A percentile compares a stretch with the other conserved stretches of the same genome.
Evolutionary conservation across 2,888 invertebrate species (phyloP).

Genomic region (Dysmachus trigonus): DNA sequence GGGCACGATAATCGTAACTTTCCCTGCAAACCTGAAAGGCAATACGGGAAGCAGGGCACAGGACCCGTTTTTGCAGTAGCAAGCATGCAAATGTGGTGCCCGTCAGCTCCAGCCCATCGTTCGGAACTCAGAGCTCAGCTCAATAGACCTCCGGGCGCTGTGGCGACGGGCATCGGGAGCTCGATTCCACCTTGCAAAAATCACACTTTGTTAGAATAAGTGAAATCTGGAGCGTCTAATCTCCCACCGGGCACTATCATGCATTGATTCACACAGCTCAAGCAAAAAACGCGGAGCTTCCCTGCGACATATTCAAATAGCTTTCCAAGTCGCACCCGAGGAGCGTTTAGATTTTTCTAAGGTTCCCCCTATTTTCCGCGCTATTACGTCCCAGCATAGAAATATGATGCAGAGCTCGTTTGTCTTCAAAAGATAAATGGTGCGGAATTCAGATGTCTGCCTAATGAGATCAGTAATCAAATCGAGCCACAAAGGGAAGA

Average conservation of each 20-base stretch:
- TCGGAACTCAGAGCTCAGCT: no score
- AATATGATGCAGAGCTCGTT: conserved; percentile 37
- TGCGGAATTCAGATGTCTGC: conserved; percentile 38
- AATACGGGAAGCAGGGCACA: background rate
- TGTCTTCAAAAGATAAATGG: conserved; percentile 38
- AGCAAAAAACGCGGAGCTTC: background rate
- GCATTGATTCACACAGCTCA: conserved; percentile 21
- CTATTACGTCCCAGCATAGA: conserved; percentile 22
- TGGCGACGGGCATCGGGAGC: background rate
- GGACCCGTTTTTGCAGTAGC: background rate
- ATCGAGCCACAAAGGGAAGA: conserved; percentile 29
- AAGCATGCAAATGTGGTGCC: background rate
- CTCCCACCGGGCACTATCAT: background rate
- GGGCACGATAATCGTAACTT: background rate
- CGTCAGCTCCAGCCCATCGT: no score
- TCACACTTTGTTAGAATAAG: conserved; percentile 2
- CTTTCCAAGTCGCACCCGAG: background rate
- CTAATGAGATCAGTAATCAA: conserved; percentile 42
- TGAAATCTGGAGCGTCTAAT: conserved; percentile 15
- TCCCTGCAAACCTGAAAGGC: background rate
- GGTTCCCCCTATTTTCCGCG: conserved; percentile 34
- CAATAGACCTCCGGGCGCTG: background rate
- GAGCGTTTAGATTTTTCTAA: background rate
- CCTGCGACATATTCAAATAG: conserved; percentile 14
- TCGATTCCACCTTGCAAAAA: background rate